phyloP scores from a whole-genome alignment of 2,888 invertebrate species.

The Uropetala carovei region DNA sequence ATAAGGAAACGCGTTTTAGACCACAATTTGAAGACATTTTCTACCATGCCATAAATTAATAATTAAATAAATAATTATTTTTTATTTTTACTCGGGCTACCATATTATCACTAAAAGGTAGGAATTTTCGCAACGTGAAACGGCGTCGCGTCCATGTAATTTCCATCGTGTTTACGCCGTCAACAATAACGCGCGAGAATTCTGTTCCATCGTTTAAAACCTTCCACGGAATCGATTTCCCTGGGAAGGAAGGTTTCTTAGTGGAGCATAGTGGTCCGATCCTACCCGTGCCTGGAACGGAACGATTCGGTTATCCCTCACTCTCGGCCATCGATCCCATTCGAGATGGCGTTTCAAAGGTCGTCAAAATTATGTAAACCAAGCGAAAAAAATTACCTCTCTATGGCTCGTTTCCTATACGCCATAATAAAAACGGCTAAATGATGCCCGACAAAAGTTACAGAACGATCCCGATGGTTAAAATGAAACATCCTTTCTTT shows the following conservation, averaged over 20 bases:
- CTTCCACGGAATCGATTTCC: neutral
- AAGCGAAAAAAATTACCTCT: neutral
- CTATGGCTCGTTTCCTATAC: too few relatives aligned
- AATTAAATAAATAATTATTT: too few relatives aligned
- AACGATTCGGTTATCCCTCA: neutral
- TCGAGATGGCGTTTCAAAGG: neutral
- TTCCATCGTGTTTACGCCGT: too few relatives aligned
- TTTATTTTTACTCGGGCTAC: too few relatives aligned
- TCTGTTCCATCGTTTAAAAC: neutral
- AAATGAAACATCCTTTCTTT: neutral
- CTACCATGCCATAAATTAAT: too few relatives aligned
- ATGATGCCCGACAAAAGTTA: neutral
- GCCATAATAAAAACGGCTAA: neutral
- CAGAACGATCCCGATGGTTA: neutral
- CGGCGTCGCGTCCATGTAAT: too few relatives aligned
- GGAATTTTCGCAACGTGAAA: too few relatives aligned
- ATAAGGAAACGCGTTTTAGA: too few relatives aligned
- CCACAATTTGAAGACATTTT: too few relatives aligned
- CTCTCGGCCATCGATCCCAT: neutral
- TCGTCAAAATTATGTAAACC: neutral
- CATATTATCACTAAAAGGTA: too few relatives aligned
- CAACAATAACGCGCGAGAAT: too few relatives aligned
- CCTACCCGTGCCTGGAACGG: neutral
- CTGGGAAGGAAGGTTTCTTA: neutral
- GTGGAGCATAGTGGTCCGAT: neutral